Percentiles rank a stretch among this genome's conserved stretches.
phyloP scores from a whole-genome alignment of 2,113 vertebrate genomes.

The Pseudonaja textilis region DNA sequence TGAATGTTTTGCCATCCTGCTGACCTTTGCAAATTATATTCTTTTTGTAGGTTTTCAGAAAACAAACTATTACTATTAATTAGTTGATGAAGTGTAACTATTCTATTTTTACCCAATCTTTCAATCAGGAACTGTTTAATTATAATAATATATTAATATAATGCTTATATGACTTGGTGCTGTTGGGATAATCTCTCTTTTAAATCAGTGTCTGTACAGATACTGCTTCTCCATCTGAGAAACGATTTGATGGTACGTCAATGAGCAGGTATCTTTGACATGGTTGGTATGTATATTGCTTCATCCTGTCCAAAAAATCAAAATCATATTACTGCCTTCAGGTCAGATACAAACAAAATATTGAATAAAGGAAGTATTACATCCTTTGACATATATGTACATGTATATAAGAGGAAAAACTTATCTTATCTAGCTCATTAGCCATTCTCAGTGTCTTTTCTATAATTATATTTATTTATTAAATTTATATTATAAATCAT shows the following conservation, averaged over 20 bases:
- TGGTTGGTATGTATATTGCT: neutral
- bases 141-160: too few relatives aligned
- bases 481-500: too few relatives aligned
- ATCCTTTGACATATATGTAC: too few relatives aligned
- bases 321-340: too few relatives aligned
- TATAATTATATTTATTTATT: neutral
- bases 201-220: neutral
- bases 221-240: neutral
- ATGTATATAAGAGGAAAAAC: too few relatives aligned
- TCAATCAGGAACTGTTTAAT: neutral
- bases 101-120: neutral
- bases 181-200: neutral
- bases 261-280: neutral
- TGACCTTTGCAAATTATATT: neutral
- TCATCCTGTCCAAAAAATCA: neutral
- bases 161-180: neutral
- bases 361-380: too few relatives aligned
- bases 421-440: neutral
- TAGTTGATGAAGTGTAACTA: neutral
- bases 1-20: neutral
- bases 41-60: neutral
- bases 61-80: neutral
- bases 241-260: neutral
- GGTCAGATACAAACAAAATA: too few relatives aligned
- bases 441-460: neutral